Evolutionary conservation across 2,113 vertebrate species (phyloP).

Genomic region (Theristicus caerulescens): DNA sequence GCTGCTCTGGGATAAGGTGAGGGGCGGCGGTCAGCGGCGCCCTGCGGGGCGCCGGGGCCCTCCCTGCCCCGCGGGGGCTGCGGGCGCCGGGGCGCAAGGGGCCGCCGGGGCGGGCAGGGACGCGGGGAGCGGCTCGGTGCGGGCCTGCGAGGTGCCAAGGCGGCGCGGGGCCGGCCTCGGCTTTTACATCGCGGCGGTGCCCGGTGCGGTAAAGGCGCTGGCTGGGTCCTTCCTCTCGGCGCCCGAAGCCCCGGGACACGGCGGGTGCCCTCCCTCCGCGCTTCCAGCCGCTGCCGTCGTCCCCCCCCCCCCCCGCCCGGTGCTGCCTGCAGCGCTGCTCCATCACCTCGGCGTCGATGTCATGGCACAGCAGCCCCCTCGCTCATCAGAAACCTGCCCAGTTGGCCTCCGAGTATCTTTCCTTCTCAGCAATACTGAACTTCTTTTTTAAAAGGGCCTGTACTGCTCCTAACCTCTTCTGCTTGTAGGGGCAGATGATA

Average conservation of each 20-base stretch:
- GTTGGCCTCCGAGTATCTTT: accelerated
- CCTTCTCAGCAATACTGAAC: accelerated
- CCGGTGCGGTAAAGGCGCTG: not conserved
- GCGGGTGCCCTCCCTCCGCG: too few relatives aligned
- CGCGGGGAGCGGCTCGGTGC: not conserved
- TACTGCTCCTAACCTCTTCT: accelerated
- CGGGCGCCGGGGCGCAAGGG: too few relatives aligned
- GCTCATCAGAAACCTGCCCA: accelerated
- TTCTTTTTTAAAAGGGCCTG: not conserved
- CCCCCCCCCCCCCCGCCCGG: too few relatives aligned
- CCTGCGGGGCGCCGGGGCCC: not conserved
- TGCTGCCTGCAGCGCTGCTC: not conserved
- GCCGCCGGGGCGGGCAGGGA: too few relatives aligned
- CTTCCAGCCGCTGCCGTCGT: too few relatives aligned
- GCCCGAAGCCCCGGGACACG: too few relatives aligned
- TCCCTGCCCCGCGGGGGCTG: too few relatives aligned
- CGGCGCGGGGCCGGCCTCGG: not conserved
- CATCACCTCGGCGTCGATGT: not conserved
- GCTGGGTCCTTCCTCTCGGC: not conserved
- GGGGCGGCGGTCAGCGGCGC: too few relatives aligned
- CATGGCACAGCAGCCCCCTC: not conserved
- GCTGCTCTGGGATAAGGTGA: conserved; percentile 87
- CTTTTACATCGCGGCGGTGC: not conserved
- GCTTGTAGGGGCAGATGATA: not conserved
- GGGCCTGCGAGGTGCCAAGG: not conserved